Evolutionary conservation across 1,140 invertebrate genomes (phyloP), one percentile per base, ranked within the genome.

Genomic region (Mactra quadrangularis): DNA sequence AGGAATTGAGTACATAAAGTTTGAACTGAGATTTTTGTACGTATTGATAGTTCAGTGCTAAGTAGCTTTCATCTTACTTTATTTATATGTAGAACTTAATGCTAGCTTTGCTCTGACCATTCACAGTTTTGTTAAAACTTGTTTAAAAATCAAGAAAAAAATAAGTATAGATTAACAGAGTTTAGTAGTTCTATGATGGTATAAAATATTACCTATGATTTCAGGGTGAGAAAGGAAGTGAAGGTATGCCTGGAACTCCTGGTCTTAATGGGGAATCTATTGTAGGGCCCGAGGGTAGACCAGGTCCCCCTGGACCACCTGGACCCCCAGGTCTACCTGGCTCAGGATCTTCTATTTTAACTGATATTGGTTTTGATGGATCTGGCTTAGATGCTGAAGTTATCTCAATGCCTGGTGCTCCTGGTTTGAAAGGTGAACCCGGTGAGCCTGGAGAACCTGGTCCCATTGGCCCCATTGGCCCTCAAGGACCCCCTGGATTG

Each of bases 261-360:
- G 72, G 72, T 4, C 0, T 22, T 59, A 15, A 41, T 41, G 38
- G 38, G 38, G 6, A 41, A 15, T 76, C 72, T n/a, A 76, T 62
- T 22, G 50, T 62, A 15, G 72, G 72, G 9, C 33, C 72, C 9
- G 38, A 25, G 15, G 72, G 72, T n/a, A 19, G 29, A 45, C 1
- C 33, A 1, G 72, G 72, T 3, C 33, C 33, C 17, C 11, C 72
- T 19, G 75, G 75, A 0, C 27, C 19, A 6, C 60, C 75, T 3
- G 75, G 75, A n/a, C 31, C 47, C 4, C 60, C 75, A n/a, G 60
- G 72, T 1, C 72, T 55, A 19, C 72, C 72, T 7, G 72, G 72
- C 3, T 53, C 72, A 57, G 70, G 47, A 15, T 17, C 27, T 15
- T 13, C 19, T 38, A 33, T 31, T 3, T 3, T 29, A 1, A 38